Evolutionary conservation across 2,888 invertebrate genomes (phyloP).

Genomic region (Boloria selene): DNA sequence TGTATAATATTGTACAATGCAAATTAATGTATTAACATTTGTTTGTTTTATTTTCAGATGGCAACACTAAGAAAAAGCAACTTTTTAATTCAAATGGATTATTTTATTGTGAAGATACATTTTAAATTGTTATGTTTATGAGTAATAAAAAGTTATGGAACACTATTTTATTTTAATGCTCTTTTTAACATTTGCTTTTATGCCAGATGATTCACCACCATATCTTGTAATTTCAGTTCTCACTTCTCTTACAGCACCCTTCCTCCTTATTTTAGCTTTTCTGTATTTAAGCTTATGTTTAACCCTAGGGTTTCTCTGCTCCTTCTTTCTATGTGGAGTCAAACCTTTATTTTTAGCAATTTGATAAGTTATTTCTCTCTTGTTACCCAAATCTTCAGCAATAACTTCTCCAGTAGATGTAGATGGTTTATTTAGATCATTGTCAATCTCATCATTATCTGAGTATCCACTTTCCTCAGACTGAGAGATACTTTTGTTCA

Average conservation of each 20-base stretch:
- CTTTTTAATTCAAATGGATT: constrained; percentile 32
- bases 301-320: constrained; percentile 96
- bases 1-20: too few species aligned
- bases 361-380: constrained; percentile 94
- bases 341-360: constrained; percentile 98
- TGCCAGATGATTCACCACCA: constrained; percentile 96
- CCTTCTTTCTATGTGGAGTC: constrained; percentile 94
- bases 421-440: constrained; percentile 60
- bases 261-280: constrained; percentile 95
- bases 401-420: constrained; percentile 57
- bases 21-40: constrained; percentile 3
- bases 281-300: constrained; percentile 96
- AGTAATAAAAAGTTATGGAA: constrained; percentile 15
- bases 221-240: constrained; percentile 92
- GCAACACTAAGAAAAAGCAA: constrained; percentile 61
- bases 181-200: constrained; percentile 93
- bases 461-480: constrained; percentile 75
- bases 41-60: constrained; percentile 66
- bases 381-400: constrained; percentile 74
- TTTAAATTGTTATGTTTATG: constrained; percentile 26
- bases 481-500: constrained; percentile 54
- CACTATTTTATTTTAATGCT: constrained; percentile 92
- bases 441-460: constrained; percentile 67
- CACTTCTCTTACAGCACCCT: constrained; percentile 94
- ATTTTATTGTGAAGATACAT: constrained; percentile 55